phyloP scores from a whole-genome alignment of 2,888 invertebrate species.

The Yponomeuta evonymella region DNA sequence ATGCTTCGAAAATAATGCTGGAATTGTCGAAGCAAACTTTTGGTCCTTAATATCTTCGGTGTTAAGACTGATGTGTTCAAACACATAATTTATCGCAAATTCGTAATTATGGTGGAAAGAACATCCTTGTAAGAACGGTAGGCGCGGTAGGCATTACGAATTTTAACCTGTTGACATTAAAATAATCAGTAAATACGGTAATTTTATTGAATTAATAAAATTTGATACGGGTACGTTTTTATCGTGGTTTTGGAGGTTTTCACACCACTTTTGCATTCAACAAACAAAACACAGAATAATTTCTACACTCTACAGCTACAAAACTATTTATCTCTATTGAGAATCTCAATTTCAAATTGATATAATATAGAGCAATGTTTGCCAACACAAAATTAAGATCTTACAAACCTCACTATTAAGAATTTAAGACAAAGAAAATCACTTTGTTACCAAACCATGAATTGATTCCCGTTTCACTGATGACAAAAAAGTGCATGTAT shows the following conservation, averaged over 20 bases:
- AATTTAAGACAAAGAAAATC: neutral
- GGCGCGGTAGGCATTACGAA: neutral
- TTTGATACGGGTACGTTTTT: neutral
- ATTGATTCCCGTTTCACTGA: neutral
- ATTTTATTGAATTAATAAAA: neutral
- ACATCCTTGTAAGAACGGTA: neutral
- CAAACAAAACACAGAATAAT: no score
- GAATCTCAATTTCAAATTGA: neutral
- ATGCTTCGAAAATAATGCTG: neutral
- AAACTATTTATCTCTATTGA: neutral
- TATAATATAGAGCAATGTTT: neutral
- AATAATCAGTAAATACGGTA: neutral
- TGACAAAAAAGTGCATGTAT: no score
- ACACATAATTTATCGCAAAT: conserved; percentile 65
- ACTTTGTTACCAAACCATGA: neutral
- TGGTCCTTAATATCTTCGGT: neutral
- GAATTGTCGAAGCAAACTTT: neutral
- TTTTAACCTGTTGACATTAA: conserved; percentile 9
- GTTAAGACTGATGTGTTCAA: conserved; percentile 27
- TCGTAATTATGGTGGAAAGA: conserved; percentile 42
- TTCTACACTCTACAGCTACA: no score
- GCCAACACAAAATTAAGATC: neutral
- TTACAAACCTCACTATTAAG: neutral
- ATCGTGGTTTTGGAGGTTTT: no score
- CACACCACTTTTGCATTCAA: no score